Evolutionary conservation across 2,888 invertebrate species (phyloP).

Genomic region (Sesia apiformis): DNA sequence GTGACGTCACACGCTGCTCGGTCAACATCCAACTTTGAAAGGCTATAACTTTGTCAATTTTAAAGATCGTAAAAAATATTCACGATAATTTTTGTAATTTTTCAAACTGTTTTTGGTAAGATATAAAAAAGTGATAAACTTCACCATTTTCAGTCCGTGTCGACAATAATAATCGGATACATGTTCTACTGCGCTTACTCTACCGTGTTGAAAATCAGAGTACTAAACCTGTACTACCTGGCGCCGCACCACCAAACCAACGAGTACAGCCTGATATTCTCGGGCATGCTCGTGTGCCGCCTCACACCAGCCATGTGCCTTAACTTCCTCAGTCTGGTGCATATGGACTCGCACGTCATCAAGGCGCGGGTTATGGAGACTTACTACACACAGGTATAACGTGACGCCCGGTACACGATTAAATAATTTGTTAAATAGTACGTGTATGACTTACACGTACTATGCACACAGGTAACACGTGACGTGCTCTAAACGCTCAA

Average conservation of each 20-base stretch:
- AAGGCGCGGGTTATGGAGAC: slow-evolving; percentile 88
- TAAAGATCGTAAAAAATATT: no score
- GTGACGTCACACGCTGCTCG: no score
- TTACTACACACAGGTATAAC: slow-evolving; percentile 90
- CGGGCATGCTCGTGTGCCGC: slow-evolving; percentile 98
- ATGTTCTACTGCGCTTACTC: slow-evolving; percentile 98
- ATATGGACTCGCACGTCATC: slow-evolving; percentile 97
- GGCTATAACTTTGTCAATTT: no score
- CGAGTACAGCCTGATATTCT: slow-evolving; percentile 98
- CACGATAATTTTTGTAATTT: no score
- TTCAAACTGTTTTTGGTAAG: no score
- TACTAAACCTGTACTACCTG: slow-evolving; percentile 96
- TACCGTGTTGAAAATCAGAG: slow-evolving; percentile 95
- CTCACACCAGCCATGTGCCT: slow-evolving; percentile 98
- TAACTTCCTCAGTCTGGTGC: slow-evolving; percentile 97
- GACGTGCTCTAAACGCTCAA: no score
- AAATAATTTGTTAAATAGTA: no score
- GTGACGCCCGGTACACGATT: no score
- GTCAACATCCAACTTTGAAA: no score
- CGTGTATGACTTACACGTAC: slow-evolving; percentile 54
- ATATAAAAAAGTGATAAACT: no score
- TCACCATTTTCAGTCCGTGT: slow-evolving; percentile 79
- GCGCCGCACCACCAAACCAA: slow-evolving; percentile 99
- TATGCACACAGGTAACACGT: slow-evolving; percentile 89
- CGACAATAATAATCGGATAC: slow-evolving; percentile 93